Evolutionary conservation across 1,140 invertebrate species (phyloP).

Genomic region (Drosophila pruinosa): DNA sequence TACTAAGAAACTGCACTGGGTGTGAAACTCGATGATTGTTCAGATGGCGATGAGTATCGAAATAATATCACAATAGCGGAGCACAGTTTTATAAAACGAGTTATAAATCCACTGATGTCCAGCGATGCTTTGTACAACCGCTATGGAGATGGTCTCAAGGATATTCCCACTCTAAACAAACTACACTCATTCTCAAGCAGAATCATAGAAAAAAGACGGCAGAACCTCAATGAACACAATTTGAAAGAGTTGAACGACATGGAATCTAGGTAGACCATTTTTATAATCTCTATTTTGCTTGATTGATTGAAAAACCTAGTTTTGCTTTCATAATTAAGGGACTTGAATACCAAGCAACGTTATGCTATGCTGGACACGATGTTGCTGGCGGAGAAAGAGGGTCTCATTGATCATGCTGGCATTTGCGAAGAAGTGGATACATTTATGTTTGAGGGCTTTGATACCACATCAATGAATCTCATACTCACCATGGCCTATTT

Average conservation of each 20-base stretch:
- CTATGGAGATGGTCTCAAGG: conserved; percentile 37
- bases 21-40: conserved; percentile 79
- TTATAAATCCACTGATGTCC: conserved; percentile 45
- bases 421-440: conserved; percentile 92
- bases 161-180: conserved; percentile 27
- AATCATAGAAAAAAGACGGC: conserved; percentile 42
- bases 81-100: conserved; percentile 47
- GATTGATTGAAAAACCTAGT: background rate
- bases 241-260: conserved; percentile 1
- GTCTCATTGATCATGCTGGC: conserved; percentile 85
- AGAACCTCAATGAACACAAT: conserved; percentile 19
- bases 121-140: conserved; percentile 44
- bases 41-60: conserved; percentile 54
- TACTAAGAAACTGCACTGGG: conserved; percentile 92
- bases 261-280: background rate
- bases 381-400: conserved; percentile 84
- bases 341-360: conserved; percentile 83
- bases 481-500: conserved; percentile 85
- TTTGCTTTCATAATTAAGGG: background rate
- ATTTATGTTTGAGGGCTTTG: conserved; percentile 90
- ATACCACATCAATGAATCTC: conserved; percentile 87
- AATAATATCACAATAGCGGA: conserved; percentile 48
- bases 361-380: conserved; percentile 92
- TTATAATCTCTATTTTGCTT: background rate
- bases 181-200: conserved; percentile 48